These are phyloP conservation scores for Axinella damicornis DNA, from an alignment of 37 sponge, comb jelly and placozoan genomes.

Conservation along the genomic window DNA sequence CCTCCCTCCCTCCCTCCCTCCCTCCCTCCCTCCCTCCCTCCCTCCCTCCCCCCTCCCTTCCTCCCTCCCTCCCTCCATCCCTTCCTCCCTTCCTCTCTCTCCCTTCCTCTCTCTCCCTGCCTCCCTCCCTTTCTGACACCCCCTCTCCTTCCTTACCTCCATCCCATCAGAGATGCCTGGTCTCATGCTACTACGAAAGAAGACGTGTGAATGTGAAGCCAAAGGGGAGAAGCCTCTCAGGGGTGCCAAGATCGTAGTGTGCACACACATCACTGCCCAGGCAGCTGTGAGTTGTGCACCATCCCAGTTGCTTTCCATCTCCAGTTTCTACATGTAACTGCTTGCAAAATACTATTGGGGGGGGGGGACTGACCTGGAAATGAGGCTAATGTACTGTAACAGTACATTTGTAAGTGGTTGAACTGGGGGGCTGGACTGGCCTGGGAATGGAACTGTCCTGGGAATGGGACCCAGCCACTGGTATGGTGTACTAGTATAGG, in stretches of 20 bases:
- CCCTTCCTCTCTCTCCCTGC: neutral
- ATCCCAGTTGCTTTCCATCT: no score
- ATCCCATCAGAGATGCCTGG: slow-evolving; percentile 97
- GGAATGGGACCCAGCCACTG: no score
- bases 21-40: neutral
- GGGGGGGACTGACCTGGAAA: no score
- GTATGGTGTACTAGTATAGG: no score
- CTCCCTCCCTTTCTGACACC: neutral
- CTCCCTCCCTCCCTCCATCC: neutral
- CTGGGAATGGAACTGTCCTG: no score
- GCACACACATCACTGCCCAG: slow-evolving; percentile 29
- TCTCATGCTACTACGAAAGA: slow-evolving; percentile 80
- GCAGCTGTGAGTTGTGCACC: slow-evolving; percentile 34
- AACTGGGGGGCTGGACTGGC: no score
- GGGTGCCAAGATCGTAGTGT: slow-evolving; percentile 74
- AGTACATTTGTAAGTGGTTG: no score
- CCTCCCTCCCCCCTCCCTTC: neutral
- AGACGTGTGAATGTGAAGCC: slow-evolving; percentile 59
- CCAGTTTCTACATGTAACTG: no score
- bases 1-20: neutral
- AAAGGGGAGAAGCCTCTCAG: slow-evolving; percentile 68
- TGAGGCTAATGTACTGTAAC: no score
- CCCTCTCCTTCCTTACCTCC: no score
- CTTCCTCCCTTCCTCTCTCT: neutral
- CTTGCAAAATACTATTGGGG: no score